Percentiles rank a stretch among this genome's conserved stretches.
These are phyloP conservation scores for Danio rerio DNA, from an alignment of 2,113 vertebrate genomes.

Conservation along the genomic window GRCz12tu NC_133190.1:42572501-42573000, in stretches of 20 bases:
- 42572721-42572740: conserved; percentile 1
- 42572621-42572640: conserved; percentile 22
- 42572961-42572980: too few species aligned
- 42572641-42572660: conserved; percentile 23
- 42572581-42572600: conserved; percentile 49
- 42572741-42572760: conserved; percentile 12
- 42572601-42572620: conserved; percentile 40
- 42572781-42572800: conserved; percentile 17
- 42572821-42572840: conserved; percentile 13
- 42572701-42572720: not conserved
- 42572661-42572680: conserved; percentile 23
- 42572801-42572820: not conserved
- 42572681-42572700: not conserved
- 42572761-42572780: not conserved
- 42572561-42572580: conserved; percentile 68
- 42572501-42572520: conserved; percentile 79
- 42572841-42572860: not conserved
- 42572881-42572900: not conserved
- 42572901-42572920: too few species aligned
- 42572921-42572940: too few species aligned
- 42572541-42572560: conserved; percentile 71
- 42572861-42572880: not conserved
- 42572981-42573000: too few species aligned
- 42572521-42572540: conserved; percentile 76
- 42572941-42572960: too few species aligned